A percentile compares a stretch with the other conserved stretches of the same genome.
These are phyloP conservation scores for Pollenia griseotomentosa DNA, from an alignment of 2,888 invertebrate species.

Conservation along the genomic window DNA sequence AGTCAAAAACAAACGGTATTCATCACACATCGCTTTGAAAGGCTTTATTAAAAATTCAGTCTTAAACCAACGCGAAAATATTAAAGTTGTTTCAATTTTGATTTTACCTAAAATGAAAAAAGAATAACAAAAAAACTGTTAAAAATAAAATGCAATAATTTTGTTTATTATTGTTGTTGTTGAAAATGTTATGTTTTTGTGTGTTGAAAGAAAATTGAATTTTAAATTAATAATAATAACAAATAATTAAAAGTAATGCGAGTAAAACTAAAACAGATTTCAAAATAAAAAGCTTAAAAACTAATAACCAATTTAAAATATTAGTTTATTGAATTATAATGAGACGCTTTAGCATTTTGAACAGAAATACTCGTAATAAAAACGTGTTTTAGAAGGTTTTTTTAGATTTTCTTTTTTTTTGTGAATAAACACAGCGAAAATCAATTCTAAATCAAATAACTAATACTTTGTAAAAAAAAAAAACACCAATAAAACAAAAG, in stretches of 20 bases:
- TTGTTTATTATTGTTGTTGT: constrained; percentile 12
- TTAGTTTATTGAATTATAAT: constrained; percentile 18
- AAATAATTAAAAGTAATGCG: constrained; percentile 29
- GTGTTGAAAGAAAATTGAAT: constrained; percentile 8
- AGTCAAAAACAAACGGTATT: constrained; percentile 50
- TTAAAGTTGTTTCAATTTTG: constrained; percentile 54
- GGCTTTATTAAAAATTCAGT: constrained; percentile 57
- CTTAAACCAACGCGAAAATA: constrained; percentile 62
- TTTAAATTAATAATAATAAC: constrained; percentile 9
- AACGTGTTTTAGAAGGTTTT: constrained; percentile 49
- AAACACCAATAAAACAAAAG: constrained; percentile 13
- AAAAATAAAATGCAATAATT: constrained; percentile 31
- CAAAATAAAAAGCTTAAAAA: neutral
- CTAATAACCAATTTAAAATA: constrained; percentile 35
- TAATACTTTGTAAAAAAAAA: constrained; percentile 4
- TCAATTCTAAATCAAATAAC: neutral
- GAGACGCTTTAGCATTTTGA: constrained; percentile 16
- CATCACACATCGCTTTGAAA: constrained; percentile 13
- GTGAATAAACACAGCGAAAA: neutral
- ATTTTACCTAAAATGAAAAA: constrained; percentile 36
- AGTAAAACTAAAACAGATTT: neutral
- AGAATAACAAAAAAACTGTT: constrained; percentile 7
- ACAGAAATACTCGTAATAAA: constrained; percentile 8
- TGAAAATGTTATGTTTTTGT: neutral
- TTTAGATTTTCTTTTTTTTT: neutral